A percentile compares a stretch with the other conserved stretches of the same genome.
Conservation (phyloP, 2,113 vertebrate species). For the Alligator mississippiensis region DNA sequence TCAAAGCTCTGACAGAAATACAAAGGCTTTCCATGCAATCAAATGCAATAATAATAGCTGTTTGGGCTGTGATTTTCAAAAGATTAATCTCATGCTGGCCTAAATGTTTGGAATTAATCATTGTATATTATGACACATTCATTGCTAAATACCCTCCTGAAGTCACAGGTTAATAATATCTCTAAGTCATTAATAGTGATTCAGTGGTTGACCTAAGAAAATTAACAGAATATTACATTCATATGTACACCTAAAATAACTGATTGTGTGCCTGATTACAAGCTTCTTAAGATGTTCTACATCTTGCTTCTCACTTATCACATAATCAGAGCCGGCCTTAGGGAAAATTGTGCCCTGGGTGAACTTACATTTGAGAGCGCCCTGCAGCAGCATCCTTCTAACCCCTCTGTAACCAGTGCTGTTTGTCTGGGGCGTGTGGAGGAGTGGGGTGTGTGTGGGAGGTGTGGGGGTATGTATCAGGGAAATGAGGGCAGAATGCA, state of each 20-base stretch:
- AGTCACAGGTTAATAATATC: constrained; percentile 32
- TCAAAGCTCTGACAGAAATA: not conserved
- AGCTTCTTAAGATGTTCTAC: constrained; percentile 40
- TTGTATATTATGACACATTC: not conserved
- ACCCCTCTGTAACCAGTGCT: too few relatives aligned
- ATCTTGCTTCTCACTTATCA: constrained; percentile 54
- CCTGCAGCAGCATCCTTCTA: too few relatives aligned
- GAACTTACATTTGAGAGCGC: too few relatives aligned
- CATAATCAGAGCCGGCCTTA: not conserved
- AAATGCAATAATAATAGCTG: not conserved
- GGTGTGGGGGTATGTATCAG: not conserved
- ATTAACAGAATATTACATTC: constrained; percentile 27
- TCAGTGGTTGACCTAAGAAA: not conserved
- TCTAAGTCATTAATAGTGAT: not conserved
- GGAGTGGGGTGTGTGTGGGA: too few relatives aligned
- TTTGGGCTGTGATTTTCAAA: not conserved
- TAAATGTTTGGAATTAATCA: not conserved
- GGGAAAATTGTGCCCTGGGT: too few relatives aligned
- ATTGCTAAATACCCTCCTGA: not conserved
- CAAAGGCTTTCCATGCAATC: not conserved
- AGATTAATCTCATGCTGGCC: not conserved
- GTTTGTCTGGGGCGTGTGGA: too few relatives aligned
- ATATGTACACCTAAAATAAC: constrained; percentile 19
- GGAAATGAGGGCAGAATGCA: too few relatives aligned
- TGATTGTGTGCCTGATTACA: constrained; percentile 18